Conservation (phyloP, 2,888 invertebrate genomes). For the Drosophila atripex region DNA sequence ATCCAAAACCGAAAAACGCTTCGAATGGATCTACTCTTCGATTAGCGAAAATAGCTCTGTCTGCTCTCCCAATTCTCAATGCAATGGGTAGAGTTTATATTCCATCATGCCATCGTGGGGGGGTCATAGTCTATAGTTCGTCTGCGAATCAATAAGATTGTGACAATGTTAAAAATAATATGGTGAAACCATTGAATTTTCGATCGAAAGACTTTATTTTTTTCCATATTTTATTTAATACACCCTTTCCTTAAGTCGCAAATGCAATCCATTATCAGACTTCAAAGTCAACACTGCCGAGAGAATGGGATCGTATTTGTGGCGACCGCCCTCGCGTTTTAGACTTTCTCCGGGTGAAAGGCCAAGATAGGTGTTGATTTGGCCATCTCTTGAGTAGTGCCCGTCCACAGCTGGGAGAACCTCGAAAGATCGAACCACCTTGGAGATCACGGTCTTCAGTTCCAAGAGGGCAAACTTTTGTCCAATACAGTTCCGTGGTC, state of each 20-base stretch:
- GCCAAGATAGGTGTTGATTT: slow-evolving; percentile 63
- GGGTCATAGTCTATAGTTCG: slow-evolving; percentile 2
- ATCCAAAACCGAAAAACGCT: too few relatives aligned
- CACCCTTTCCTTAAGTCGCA: slow-evolving; percentile 82
- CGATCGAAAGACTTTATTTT: neutral
- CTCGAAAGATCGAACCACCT: slow-evolving; percentile 85
- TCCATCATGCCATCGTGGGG: neutral
- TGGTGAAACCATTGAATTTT: neutral
- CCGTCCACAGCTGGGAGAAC: slow-evolving; percentile 80
- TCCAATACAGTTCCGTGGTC: slow-evolving; percentile 87
- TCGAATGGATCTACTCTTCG: neutral
- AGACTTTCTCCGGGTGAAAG: slow-evolving; percentile 48
- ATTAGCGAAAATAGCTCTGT: neutral
- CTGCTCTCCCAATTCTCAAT: neutral
- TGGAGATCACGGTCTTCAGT: slow-evolving; percentile 85
- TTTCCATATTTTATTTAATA: slow-evolving; percentile 2
- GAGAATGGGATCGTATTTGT: slow-evolving; percentile 83
- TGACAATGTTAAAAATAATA: neutral
- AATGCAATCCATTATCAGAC: slow-evolving; percentile 84
- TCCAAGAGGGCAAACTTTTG: slow-evolving; percentile 85
- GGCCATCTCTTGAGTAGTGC: slow-evolving; percentile 71
- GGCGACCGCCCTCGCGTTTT: slow-evolving; percentile 46
- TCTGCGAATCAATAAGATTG: neutral
- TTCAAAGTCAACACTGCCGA: slow-evolving; percentile 84
- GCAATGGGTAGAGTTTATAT: neutral